Evolutionary conservation across 1,140 invertebrate genomes (phyloP).

Genomic region (Dendroctonus ponderosae): DNA sequence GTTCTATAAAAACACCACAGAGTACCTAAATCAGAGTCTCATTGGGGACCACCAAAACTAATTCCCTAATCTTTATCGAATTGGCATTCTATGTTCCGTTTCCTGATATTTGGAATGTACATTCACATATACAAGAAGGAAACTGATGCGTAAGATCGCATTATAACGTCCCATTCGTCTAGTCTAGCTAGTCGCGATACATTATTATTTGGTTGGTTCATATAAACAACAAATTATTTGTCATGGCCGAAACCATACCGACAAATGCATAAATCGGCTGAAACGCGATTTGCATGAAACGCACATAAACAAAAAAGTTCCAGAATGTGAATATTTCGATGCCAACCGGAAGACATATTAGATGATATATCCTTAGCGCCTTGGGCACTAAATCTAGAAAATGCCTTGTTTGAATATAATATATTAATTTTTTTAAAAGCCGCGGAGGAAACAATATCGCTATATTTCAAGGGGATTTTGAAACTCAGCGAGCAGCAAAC

Average conservation of each 20-base stretch:
- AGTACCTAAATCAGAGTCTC: no score
- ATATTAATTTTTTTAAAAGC: constrained; percentile 31
- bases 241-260: constrained; percentile 38
- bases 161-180: constrained; percentile 17
- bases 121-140: no score
- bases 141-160: constrained; percentile 19
- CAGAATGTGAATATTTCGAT: constrained; percentile 45
- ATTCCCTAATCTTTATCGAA: no score
- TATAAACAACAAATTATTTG: constrained; percentile 35
- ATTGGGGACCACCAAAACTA: no score
- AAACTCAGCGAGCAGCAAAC: constrained; percentile 3
- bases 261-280: constrained; percentile 39
- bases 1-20: no score
- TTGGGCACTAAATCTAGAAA: constrained; percentile 29
- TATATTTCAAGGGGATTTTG: constrained; percentile 6
- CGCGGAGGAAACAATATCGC: constrained; percentile 19
- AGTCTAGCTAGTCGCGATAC: constrained; percentile 16
- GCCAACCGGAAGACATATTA: constrained; percentile 47
- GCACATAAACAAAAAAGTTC: constrained; percentile 46
- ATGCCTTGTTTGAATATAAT: constrained; percentile 31
- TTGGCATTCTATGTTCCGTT: no score
- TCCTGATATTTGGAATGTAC: no score
- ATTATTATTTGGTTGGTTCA: constrained; percentile 28
- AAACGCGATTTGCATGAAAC: constrained; percentile 42
- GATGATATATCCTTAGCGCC: constrained; percentile 42